phyloP scores from a whole-genome alignment of 2,113 vertebrate species.

The Callopanchax toddi region DNA sequence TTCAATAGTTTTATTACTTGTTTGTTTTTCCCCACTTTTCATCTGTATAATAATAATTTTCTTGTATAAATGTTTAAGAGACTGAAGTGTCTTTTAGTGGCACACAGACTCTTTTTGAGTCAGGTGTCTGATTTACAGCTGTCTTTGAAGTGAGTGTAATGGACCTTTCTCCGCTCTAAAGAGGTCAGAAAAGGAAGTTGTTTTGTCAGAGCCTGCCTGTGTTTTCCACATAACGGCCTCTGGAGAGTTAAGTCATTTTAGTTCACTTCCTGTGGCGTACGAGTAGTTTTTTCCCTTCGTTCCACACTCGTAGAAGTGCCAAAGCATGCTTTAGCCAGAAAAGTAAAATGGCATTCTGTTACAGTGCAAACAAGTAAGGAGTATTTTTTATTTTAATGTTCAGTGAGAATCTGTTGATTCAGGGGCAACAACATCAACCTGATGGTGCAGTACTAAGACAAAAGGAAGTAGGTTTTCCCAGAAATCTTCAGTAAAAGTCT shows the following conservation, averaged over 20 bases:
- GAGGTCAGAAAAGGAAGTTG: constrained; percentile 56
- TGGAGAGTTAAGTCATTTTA: constrained; percentile 53
- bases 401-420: no score
- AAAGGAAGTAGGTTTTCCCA: no score
- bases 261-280: constrained; percentile 47
- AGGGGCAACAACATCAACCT: no score
- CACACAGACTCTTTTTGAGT: not conserved
- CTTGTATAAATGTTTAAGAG: not conserved
- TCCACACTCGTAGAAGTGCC: not conserved
- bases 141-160: constrained; percentile 25
- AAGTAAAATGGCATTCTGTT: no score
- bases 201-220: constrained; percentile 45
- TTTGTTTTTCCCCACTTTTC: not conserved
- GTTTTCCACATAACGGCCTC: constrained; percentile 55
- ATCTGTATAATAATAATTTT: not conserved
- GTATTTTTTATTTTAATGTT: no score
- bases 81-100: not conserved
- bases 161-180: constrained; percentile 31
- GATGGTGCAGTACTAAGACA: no score
- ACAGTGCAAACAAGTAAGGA: no score
- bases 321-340: not conserved
- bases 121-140: not conserved
- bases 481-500: no score
- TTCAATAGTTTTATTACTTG: not conserved
- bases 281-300: constrained; percentile 11